Base-by-base conservation (phyloP, 2,113 vertebrate species). In the Catagonus wagneri region DNA sequence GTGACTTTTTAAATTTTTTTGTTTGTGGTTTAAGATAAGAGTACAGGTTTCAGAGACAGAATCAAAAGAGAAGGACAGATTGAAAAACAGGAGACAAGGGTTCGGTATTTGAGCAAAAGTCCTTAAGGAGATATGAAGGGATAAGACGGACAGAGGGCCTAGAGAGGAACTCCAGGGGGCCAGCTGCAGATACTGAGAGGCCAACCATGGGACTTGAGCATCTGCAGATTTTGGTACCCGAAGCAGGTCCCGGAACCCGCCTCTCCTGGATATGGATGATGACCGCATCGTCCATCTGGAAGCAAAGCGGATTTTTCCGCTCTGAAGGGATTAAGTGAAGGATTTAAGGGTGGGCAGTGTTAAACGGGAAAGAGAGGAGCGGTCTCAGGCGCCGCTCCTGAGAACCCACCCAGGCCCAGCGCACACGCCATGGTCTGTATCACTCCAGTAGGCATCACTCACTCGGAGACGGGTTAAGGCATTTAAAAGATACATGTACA, bases 401-500 rank as follows among this genome's bases (percentile, higher is more conserved):
- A 90, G 20, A 87, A 83, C 0, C 12, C 23, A 88, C 36, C 65
- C 50, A 87, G 36, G 22, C 12, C 5, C 63, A 94, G 2, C 23
- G 88, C 9, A 56, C n/a, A 25, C 3, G 32, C 60, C 87, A 60
- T 44, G 9, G 20, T 44, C 8, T 68, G 0, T 63, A 60, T 60
- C 25, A 88, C 4, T 89, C 81, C 69, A 69, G 8, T 15, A 4
- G 44, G 29, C 23, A 68, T 78, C 80, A 86, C 34, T 58, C 74
- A 86, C 29, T 74, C 0, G 76, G 25, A 85, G 81, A 93, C 10
- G 81, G 13, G 61, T 89, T 95, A 81, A 39, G 50, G 14, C 2
- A 92, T 10, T 8, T 83, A 76, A 95, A 96, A 90, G 56, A 90
- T 5, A 75, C 20, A 76, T n/a, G 63, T 66, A 86, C 69, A 95